Percentiles rank a stretch among this genome's conserved stretches.
Conservation (phyloP, 1,140 invertebrate species). For the Hylaeus volcanicus region DNA sequence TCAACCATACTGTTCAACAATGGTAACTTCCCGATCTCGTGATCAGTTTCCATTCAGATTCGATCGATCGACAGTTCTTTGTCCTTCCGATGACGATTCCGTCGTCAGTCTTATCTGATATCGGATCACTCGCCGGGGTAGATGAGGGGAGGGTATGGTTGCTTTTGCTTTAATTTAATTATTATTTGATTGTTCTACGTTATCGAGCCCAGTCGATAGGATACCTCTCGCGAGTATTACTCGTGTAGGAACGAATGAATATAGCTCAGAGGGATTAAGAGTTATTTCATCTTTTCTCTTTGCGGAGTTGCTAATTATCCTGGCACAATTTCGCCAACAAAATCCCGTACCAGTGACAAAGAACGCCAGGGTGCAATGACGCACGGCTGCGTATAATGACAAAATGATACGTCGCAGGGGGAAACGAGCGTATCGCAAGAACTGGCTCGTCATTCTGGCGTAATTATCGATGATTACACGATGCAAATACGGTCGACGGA, state of each 20-base stretch:
- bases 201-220: too few species aligned
- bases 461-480: conserved; percentile 67
- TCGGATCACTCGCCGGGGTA: too few species aligned
- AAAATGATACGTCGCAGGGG: conserved; percentile 54
- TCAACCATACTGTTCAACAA: conserved; percentile 22
- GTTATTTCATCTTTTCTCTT: too few species aligned
- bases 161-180: too few species aligned
- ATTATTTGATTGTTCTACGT: too few species aligned
- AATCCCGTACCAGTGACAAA: background rate
- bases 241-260: too few species aligned
- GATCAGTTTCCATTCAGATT: background rate
- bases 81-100: background rate
- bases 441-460: conserved; percentile 58
- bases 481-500: conserved; percentile 39
- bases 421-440: conserved; percentile 54
- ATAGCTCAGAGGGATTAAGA: too few species aligned
- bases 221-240: too few species aligned
- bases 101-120: background rate
- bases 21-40: conserved; percentile 4
- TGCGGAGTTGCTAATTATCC: conserved; percentile 7
- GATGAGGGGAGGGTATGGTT: too few species aligned
- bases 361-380: background rate
- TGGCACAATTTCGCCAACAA: conserved; percentile 2
- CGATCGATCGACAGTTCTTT: background rate
- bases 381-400: conserved; percentile 46